Base-by-base conservation (phyloP, 1,140 invertebrate species). In the Drosophila pandora region DNA sequence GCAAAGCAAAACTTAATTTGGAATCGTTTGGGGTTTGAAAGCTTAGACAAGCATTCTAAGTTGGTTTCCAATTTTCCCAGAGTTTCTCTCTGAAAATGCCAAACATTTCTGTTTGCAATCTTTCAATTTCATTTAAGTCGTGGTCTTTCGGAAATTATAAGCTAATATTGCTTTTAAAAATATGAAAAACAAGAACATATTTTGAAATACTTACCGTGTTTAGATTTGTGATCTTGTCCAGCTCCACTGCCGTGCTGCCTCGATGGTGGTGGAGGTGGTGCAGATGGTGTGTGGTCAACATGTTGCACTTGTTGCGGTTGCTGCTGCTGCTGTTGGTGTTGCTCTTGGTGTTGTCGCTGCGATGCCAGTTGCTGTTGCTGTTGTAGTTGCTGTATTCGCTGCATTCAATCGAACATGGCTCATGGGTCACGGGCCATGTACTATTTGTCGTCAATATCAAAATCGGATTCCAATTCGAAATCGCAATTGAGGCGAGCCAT, bases 241-340 rank as follows among this genome's bases (percentile, higher is more conserved):
- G 70, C 48, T 91, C 90, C 39, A 91, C 74, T 9, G 90, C 82
- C 65, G 85, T 90, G 43, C 84, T 89, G 74, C 90, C 87, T 48
- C 89, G 85, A 73, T 90, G 90, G 78, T 91, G 90, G 64, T 91
- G 85, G 74, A 90, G 67, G 49, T 90, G 90, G 64, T 90, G 90
- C 82, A 91, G 69, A 70, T 90, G 90, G 85, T 91, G 90, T 65
- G 90, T 91, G 12, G 90, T 90, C 79, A 91, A 84, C 90, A 91
- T 91, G 50, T 88, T 88, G 79, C 55, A 55, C 47, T 17, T 57
- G 41, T 22, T 49, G 32, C 9, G 32, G 50, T n/a, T 28, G 39
- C 5, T 34, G 41, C 13, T 53, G 30, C 7, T 21, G 49, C 10
- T 32, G 34, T 8, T 45, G 39, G n/a, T 30, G 37, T 43, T 49